Conservation (phyloP, 2,113 vertebrate genomes). For the Chrysemys picta region DNA sequence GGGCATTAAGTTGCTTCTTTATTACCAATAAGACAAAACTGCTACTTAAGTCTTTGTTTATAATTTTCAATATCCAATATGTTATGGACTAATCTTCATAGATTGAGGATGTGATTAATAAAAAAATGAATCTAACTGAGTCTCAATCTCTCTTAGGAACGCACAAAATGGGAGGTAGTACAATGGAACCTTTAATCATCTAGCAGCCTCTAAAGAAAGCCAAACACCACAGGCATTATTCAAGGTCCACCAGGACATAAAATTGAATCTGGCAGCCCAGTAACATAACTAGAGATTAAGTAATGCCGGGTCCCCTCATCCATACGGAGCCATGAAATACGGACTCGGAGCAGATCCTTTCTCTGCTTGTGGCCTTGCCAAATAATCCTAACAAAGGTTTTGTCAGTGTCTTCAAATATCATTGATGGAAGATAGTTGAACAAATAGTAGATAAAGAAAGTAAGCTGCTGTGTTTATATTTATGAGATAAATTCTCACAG, state of each 20-base stretch:
- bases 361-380: background rate
- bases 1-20: background rate
- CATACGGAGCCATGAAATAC: background rate
- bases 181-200: background rate
- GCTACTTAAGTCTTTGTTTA: background rate
- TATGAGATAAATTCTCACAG: constrained; percentile 23
- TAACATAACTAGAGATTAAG: background rate
- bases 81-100: background rate
- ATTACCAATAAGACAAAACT: background rate
- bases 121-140: background rate
- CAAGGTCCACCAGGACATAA: constrained; percentile 2
- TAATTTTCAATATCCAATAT: background rate
- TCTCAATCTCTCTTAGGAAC: background rate
- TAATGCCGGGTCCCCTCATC: background rate
- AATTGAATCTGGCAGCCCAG: background rate
- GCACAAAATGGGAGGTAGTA: background rate
- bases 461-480: background rate
- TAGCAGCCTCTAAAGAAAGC: background rate
- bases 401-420: background rate
- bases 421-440: background rate
- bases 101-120: background rate
- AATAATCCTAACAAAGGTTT: background rate
- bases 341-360: background rate
- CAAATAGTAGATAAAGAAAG: background rate
- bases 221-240: background rate